Evolutionary conservation across 2,888 invertebrate genomes (phyloP), one percentile per base, ranked within the genome.

Genomic region (Megastigmus dorsalis): DNA sequence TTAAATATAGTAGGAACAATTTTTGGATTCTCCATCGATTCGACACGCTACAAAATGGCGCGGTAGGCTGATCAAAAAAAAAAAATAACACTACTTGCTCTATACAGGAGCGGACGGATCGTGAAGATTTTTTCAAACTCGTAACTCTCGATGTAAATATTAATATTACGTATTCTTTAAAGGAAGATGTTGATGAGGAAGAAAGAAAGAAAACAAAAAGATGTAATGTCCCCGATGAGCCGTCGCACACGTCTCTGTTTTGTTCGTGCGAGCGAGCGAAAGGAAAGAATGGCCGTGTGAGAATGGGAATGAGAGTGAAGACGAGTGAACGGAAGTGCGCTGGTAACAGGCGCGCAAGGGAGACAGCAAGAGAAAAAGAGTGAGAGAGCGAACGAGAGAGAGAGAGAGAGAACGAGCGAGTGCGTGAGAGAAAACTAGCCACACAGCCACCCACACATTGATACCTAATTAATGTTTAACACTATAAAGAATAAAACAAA

Each of bases 111-210:
- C 79, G 78, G 78, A 83, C 81, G 81, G 82, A 80, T 83, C 81
- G 81, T 84, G 82, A 82, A 83, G 52, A 69, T 54, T 75, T 69
- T 84, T 84, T 84, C 81, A 83, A 79, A 81, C 76, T 78, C 77
- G 81, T 82, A 80, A 84, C 83, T 85, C 82, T 87, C 84, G 85
- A 86, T 88, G 87, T 88, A 88, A 86, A 88, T 88, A 88, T 85
- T 86, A 85, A 86, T 82, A 86, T 84, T 83, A 82, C 80, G 82
- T 84, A 83, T 83, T 82, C 79, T 79, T 81, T 80, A 79, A 77
- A 67, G 57, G 79, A 76, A 74, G 78, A n/a, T n/a, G n/a, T n/a
- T n/a, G n/a, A n/a, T n/a, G n/a, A n/a, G n/a, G n/a, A n/a, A n/a
- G 7, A 45, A 70, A 28, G 59, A 54, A 67, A 55, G 26, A 57